Evolutionary conservation across 2,797 vertebrate species (phyloP).

Genomic region (Propithecus perrieri): DNA sequence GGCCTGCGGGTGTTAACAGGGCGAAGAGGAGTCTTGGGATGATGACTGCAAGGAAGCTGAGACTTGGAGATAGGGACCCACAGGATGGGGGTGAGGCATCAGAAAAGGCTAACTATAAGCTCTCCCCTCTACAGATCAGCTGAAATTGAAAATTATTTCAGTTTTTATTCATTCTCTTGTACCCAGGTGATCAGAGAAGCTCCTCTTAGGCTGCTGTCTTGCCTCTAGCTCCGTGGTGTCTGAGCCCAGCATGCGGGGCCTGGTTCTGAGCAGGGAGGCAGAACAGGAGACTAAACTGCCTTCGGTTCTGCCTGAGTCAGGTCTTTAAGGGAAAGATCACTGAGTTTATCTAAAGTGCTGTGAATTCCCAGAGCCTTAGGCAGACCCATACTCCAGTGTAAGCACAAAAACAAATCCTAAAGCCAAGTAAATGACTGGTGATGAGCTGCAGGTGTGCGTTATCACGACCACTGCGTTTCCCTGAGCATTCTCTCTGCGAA

Average conservation of each 20-base stretch:
- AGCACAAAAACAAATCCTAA: slow-evolving; percentile 70
- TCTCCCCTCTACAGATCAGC: background rate
- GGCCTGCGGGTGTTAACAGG: background rate
- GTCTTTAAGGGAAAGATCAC: slow-evolving; percentile 44
- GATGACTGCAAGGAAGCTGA: background rate
- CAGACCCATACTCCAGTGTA: slow-evolving; percentile 42
- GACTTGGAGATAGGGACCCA: background rate
- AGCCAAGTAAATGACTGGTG: slow-evolving; percentile 67
- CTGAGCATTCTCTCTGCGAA: slow-evolving; percentile 7
- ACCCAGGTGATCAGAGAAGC: background rate
- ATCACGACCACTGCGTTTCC: slow-evolving; percentile 34
- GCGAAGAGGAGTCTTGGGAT: background rate
- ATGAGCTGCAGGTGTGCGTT: slow-evolving; percentile 66
- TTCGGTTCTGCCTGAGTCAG: slow-evolving; percentile 50
- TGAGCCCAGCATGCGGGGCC: background rate
- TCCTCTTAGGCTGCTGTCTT: background rate
- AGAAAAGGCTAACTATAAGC: background rate
- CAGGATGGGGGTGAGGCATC: too few relatives aligned
- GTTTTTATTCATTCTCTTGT: background rate
- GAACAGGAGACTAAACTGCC: background rate
- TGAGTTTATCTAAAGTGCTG: slow-evolving; percentile 54
- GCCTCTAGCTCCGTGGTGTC: background rate
- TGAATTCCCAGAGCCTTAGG: slow-evolving; percentile 61
- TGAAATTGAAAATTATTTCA: background rate
- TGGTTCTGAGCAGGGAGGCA: background rate